A percentile compares a stretch with the other conserved stretches of the same genome.
Conservation (phyloP, 1,140 invertebrate genomes). For the Harpegnathos saltator region DNA sequence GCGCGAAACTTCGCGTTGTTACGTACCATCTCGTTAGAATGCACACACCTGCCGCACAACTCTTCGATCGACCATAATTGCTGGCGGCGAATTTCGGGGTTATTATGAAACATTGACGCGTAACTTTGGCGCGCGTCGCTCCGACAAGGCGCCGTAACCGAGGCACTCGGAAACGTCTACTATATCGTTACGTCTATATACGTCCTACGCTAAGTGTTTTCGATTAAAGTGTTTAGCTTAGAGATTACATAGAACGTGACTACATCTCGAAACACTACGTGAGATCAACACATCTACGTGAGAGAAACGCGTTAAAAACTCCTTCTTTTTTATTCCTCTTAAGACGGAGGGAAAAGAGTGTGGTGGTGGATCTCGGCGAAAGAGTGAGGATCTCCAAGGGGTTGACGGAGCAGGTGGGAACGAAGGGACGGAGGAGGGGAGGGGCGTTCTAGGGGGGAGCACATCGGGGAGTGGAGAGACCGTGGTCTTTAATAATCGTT, state of each 20-base stretch:
- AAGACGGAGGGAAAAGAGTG: slow-evolving; percentile 15
- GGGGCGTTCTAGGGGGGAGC: slow-evolving; percentile 30
- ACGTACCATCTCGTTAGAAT: neutral
- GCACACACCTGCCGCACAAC: neutral
- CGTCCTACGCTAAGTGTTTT: slow-evolving; percentile 78
- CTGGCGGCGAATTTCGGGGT: neutral
- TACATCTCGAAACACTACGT: slow-evolving; percentile 79
- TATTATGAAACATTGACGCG: slow-evolving; percentile 6
- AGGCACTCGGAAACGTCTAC: slow-evolving; percentile 72
- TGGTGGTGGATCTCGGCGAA: slow-evolving; percentile 23
- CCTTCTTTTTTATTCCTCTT: slow-evolving; percentile 52
- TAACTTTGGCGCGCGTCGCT: slow-evolving; percentile 22
- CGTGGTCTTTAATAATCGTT: slow-evolving; percentile 48
- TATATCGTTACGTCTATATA: slow-evolving; percentile 76
- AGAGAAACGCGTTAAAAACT: slow-evolving; percentile 79
- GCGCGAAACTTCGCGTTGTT: neutral
- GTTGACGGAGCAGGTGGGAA: neutral
- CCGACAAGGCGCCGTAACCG: slow-evolving; percentile 58
- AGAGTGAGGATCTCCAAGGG: slow-evolving; percentile 43
- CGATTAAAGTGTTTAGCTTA: slow-evolving; percentile 82
- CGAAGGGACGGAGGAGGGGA: neutral
- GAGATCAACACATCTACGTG: slow-evolving; percentile 82
- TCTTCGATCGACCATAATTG: neutral
- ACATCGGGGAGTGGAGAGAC: slow-evolving; percentile 19
- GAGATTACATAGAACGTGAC: slow-evolving; percentile 83